Base-by-base conservation (phyloP, 2,797 vertebrate species). In the Coluber constrictor region DNA sequence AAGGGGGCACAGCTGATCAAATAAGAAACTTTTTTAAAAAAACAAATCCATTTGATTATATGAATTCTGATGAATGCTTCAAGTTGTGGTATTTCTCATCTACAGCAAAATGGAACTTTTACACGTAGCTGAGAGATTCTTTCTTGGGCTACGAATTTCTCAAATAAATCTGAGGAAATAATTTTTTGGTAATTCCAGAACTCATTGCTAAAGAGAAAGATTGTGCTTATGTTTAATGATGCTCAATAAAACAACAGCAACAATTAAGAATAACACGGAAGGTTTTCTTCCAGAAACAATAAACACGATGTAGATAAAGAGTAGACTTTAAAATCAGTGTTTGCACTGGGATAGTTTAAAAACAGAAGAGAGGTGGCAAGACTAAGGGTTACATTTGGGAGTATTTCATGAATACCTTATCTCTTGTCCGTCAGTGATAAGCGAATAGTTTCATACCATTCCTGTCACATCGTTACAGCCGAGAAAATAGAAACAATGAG, bases 361-460 rank as follows among this genome's bases (percentile, higher is more conserved):
- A 59, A 23, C 29, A 87, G 90, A 89, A 93, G 94, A 70, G 6
- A 23, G 89, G 55, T 87, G 37, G 18, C 79, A 63, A 92, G 87
- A 96, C 96, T 91, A 94, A 92, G 7, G 15, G 91, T 95, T 89
- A 90, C 70, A 92, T 95, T 95, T 93, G 93, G 93, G 2, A 94
- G 15, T 92, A 90, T 94, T 95, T 95, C 92, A 95, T 83, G 94
- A 95, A 95, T 95, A 95, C 61, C 47, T 92, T 43, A 74, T 86
- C 6, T 83, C 74, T 83, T 25, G n/a, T 89, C 18, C 87, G 92
- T 94, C 92, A 90, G 92, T 93, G 94, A 83, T 59, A 90, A 95
- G 59, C 90, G 92, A 54, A 87, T 61, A 56, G 10, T 66, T 95
- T 95, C 94, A 94, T 12, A 91, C 66, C 15, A 55, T 94, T 94